Percentiles rank a stretch among this genome's conserved stretches.
Conservation (phyloP, 2,888 invertebrate genomes). For the Adelphocoris suturalis region DNA sequence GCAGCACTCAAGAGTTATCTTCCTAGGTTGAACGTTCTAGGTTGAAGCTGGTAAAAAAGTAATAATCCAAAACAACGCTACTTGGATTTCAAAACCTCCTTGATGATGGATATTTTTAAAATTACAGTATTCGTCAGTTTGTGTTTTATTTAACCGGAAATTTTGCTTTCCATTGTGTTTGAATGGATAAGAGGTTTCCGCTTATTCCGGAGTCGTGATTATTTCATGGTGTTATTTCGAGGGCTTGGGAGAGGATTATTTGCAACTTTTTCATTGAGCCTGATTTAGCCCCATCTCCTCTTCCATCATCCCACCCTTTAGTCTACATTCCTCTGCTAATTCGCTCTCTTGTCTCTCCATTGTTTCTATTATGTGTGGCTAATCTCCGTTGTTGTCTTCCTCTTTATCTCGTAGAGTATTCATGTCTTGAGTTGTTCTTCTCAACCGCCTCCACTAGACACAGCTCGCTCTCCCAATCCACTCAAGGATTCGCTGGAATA, state of each 20-base stretch:
- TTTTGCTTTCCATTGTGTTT: background rate
- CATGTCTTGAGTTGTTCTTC: constrained; percentile 34
- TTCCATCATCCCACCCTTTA: constrained; percentile 31
- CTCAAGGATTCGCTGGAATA: too few species aligned
- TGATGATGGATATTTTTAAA: too few species aligned
- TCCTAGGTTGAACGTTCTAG: too few species aligned
- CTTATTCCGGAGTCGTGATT: background rate
- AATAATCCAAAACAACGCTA: too few species aligned
- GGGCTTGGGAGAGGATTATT: constrained; percentile 22
- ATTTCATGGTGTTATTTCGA: constrained; percentile 31
- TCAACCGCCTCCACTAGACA: background rate
- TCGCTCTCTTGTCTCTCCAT: constrained; percentile 43
- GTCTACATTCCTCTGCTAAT: background rate
- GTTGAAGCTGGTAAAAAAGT: too few species aligned
- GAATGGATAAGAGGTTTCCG: background rate
- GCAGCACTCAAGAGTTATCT: too few species aligned
- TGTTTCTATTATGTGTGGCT: constrained; percentile 65
- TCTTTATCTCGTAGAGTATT: constrained; percentile 54
- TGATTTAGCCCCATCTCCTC: constrained; percentile 49
- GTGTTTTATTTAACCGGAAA: too few species aligned
- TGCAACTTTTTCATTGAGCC: constrained; percentile 40
- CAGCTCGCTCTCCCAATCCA: background rate
- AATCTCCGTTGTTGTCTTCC: constrained; percentile 48
- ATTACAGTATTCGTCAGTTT: too few species aligned
- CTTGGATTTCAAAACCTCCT: too few species aligned